Evolutionary conservation across 2,797 vertebrate genomes (phyloP), one percentile per base, ranked within the genome.

Genomic region (Natrix natrix): DNA sequence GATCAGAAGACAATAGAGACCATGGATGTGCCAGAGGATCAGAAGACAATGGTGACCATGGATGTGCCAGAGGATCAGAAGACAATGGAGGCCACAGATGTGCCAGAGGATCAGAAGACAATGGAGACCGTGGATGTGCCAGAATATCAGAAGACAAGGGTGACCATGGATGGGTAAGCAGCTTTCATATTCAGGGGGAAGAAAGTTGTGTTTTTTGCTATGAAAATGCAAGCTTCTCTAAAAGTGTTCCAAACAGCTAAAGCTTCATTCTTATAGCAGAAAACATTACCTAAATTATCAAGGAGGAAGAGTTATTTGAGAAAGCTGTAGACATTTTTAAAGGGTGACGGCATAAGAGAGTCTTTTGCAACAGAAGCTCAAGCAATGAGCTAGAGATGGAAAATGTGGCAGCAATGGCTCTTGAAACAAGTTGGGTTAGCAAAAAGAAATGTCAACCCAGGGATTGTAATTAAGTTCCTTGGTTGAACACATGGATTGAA

Each of bases 81-180:
- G 48, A 48, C 48, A 48, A 48, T 48, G 48, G 5, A 3, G 3
- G 2, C 48, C 48, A 48, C 3, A 2, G 48, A 48, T 48, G 48
- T 48, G 48, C 48, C 2, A 48, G 48, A 48, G 48, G 48, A 3
- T 48, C 48, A 48, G 48, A 48, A 48, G 48, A 48, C 48, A 3
- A 26, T 63, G 60, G 24, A 63, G 24, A 2, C 60, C 10, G 3
- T 28, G 24, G 24, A 61, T 61, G 22, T 26, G 60, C 60, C 24
- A 26, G 60, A 61, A 24, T 24, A 61, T 61, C 7, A 24, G 60
- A 61, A 61, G 63, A n/a, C 3, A 3, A 22, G 8, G 32, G 94
- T 94, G 54, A 48, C 0, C 0, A 91, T 93, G 2, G 91, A 94
- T 74, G 91, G 95, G 97, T 96, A 95, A 95, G 94, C n/a, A 17